These are phyloP conservation scores for Megaceryle torquata DNA, from an alignment of 2,113 vertebrate genomes.

Conservation along the genomic window DNA sequence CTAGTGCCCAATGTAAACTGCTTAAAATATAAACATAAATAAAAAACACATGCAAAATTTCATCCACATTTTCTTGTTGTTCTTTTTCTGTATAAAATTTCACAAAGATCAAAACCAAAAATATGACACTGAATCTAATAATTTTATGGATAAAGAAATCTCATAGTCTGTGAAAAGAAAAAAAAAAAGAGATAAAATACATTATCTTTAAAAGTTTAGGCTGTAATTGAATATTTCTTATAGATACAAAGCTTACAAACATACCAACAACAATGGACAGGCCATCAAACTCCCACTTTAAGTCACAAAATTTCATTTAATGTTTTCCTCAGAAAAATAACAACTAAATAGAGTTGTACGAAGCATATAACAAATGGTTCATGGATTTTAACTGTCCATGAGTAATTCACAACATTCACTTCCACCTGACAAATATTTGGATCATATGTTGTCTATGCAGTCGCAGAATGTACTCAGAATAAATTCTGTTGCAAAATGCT, in stretches of 20 bases:
- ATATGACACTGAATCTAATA: neutral
- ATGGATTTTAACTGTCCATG: neutral
- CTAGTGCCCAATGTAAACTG: neutral
- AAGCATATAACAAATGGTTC: neutral
- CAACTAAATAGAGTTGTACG: neutral
- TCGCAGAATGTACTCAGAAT: neutral
- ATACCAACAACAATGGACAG: neutral
- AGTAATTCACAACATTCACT: slow-evolving; percentile 30
- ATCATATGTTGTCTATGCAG: neutral
- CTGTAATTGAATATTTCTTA: neutral
- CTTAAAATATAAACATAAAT: neutral
- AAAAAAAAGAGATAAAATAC: neutral
- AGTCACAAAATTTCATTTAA: neutral
- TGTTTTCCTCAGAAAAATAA: neutral
- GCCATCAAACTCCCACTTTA: neutral
- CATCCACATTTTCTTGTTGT: neutral
- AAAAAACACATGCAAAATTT: neutral
- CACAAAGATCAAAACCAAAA: neutral
- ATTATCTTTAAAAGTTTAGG: neutral
- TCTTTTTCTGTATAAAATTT: neutral
- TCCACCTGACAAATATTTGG: slow-evolving; percentile 7
- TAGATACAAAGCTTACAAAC: neutral
- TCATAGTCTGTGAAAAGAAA: neutral
- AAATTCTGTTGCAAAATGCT: neutral
- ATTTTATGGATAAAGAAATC: neutral